Evolutionary conservation across 2,797 vertebrate genomes (phyloP).

Genomic region (Petrocephalus sullivani): DNA sequence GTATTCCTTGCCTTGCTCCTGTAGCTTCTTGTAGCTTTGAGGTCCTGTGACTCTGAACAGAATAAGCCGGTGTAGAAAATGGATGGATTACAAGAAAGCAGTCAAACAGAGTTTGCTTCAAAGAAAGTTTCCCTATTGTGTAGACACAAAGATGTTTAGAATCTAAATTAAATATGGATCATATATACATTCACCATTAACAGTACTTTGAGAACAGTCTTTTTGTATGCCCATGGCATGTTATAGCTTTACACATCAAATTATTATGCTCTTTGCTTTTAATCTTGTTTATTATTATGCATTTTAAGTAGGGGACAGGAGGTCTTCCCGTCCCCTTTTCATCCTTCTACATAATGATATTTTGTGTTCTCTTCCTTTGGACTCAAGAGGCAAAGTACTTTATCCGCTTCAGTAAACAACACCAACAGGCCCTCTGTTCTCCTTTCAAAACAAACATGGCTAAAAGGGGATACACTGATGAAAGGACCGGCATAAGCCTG

Average conservation of each 20-base stretch:
- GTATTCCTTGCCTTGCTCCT: neutral
- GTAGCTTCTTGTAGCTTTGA: neutral
- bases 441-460: neutral
- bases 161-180: neutral
- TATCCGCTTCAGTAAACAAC: neutral
- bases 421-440: neutral
- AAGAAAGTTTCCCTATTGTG: neutral
- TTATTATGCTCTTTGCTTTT: neutral
- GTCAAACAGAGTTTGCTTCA: neutral
- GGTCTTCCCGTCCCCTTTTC: neutral
- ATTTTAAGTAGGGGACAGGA: neutral
- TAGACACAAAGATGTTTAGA: neutral
- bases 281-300: neutral
- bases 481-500: neutral
- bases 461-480: neutral
- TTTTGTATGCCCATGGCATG: neutral
- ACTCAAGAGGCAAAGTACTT: neutral
- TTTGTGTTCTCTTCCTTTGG: neutral
- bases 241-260: neutral
- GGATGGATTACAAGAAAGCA: neutral
- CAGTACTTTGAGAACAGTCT: neutral
- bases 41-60: neutral
- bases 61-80: neutral
- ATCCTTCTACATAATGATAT: neutral
- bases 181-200: neutral